Base-by-base conservation (phyloP, 1,140 invertebrate species). In the Triops longicaudatus region DNA sequence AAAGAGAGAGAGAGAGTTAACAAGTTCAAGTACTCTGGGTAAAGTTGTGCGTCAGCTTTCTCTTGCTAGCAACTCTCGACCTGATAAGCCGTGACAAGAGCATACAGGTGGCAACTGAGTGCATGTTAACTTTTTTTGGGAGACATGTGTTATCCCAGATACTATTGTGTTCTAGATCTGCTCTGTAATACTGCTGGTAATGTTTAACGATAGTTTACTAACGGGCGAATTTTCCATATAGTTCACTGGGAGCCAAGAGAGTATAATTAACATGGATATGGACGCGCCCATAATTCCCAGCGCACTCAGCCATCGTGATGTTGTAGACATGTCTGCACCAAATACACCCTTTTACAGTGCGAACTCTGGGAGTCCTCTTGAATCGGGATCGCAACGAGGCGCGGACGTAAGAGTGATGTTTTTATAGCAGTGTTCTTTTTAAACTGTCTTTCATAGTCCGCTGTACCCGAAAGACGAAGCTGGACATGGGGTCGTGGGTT, bases 161-260 rank as follows among this genome's bases (percentile, higher is more conserved):
- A n/a, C n/a, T n/a, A n/a, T n/a, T n/a, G n/a, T n/a, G n/a, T n/a
- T n/a, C n/a, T n/a, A n/a, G n/a, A n/a, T n/a, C n/a, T n/a, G n/a
- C n/a, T n/a, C n/a, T 37, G 2, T 37, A 37, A 37, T 7, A 37
- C 31, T 37, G 31, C 7, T 37, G 2, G 2, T 37, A 22, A 0
- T 63, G 44, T 63, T 9, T 63, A 17, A 22, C 6, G 6, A 63
- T 63, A 17, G 17, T 63, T 5, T 44, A 44, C 0, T 22, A n/a
- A n/a, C 17, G 10, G 5, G 0, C 22, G 17, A n/a, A 63, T 63
- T 0, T 76, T 76, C 71, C 31, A 44, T 79, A 17, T 84, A 91
- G 89, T 92, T 91, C 82, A 89, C 90, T 50, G 91, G 91, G 78
- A 93, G 91, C 82, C 91, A 92, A 83, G 91, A 93, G 84, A 93